Conservation (phyloP, 2,113 vertebrate species). For the Stegostoma tigrinum region DNA sequence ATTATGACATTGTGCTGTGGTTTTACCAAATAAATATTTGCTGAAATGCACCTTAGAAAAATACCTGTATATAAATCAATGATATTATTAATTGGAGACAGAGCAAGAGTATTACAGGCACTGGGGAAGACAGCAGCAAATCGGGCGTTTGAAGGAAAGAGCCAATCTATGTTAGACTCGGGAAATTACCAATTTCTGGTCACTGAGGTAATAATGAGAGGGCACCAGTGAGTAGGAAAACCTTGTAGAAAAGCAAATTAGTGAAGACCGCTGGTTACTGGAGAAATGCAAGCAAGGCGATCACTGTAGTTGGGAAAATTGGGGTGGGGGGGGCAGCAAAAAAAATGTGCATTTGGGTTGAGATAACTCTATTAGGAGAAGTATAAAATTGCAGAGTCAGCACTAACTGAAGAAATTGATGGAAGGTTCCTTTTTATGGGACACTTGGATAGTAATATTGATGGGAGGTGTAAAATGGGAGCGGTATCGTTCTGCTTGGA, state of each 20-base stretch:
- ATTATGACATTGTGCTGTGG: not conserved
- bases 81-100: not conserved
- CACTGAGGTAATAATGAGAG: not conserved
- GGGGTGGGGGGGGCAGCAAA: not conserved
- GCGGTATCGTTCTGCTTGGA: not conserved
- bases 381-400: not conserved
- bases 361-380: not conserved
- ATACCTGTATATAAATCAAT: not conserved
- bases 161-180: not conserved
- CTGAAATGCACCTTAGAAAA: not conserved
- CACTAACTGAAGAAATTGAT: not conserved
- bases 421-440: not conserved
- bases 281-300: not conserved
- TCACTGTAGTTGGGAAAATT: too few relatives aligned
- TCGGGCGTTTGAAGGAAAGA: not conserved
- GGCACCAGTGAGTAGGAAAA: not conserved
- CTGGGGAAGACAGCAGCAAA: not conserved
- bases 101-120: not conserved
- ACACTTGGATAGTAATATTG: not conserved
- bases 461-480: not conserved
- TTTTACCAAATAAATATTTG: not conserved
- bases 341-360: not conserved
- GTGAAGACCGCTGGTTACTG: not conserved
- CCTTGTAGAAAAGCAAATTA: not conserved
- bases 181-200: too few relatives aligned